A percentile compares a stretch with the other conserved stretches of the same genome.
Evolutionary conservation across 2,113 vertebrate species (phyloP).

Genomic region (Scatophagus argus): DNA sequence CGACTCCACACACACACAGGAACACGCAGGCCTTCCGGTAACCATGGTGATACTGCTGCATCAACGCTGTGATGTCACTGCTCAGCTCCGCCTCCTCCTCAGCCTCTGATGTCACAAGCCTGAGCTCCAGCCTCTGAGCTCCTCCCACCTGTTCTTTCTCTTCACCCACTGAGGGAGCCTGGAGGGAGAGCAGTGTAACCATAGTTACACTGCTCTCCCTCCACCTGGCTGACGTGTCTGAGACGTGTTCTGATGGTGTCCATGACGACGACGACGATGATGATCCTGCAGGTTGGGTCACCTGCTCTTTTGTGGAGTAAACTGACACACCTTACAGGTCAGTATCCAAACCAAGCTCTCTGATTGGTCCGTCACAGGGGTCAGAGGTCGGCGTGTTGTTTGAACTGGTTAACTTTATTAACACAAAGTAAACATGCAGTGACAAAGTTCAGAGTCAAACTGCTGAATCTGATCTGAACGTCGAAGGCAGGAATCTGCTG

Average conservation of each 20-base stretch:
- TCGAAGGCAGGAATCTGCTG: no score
- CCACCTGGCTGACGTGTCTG: constrained; percentile 40
- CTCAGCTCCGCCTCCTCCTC: constrained; percentile 34
- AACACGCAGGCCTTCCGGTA: constrained; percentile 34
- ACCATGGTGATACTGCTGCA: constrained; percentile 9
- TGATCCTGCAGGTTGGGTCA: no score
- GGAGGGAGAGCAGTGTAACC: neutral
- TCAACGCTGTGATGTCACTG: constrained; percentile 51
- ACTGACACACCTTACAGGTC: no score
- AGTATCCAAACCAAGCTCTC: neutral
- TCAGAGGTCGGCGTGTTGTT: constrained; percentile 49
- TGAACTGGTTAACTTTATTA: constrained; percentile 57
- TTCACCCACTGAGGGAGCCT: constrained; percentile 21
- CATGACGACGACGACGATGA: no score
- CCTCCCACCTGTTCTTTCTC: constrained; percentile 45
- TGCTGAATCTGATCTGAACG: no score
- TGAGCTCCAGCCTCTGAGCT: constrained; percentile 70
- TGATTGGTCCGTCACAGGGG: constrained; percentile 38
- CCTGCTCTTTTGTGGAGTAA: no score
- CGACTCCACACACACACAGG: constrained; percentile 5
- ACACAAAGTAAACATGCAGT: constrained; percentile 48
- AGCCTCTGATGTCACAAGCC: constrained; percentile 52
- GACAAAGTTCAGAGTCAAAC: neutral
- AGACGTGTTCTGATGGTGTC: constrained; percentile 17
- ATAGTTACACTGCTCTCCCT: no score